phyloP scores from a whole-genome alignment of 2,113 vertebrate genomes.

The Lipotes vexillifer region DNA sequence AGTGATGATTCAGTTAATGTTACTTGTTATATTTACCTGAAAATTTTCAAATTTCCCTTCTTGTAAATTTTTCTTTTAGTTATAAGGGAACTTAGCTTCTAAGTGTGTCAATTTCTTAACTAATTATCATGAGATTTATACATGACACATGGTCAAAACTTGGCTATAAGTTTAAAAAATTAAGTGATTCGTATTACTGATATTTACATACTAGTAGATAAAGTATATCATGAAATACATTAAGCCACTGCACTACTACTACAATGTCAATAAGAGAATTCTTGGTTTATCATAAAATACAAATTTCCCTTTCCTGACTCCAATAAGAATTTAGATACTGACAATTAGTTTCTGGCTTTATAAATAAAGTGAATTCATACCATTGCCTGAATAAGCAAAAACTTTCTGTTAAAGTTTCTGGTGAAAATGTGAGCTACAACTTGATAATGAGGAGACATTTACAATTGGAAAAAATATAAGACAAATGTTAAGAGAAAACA shows the following conservation, averaged over 20 bases:
- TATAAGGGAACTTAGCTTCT: background rate
- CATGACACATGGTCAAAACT: background rate
- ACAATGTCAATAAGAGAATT: background rate
- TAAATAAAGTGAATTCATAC: background rate
- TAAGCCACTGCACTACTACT: background rate
- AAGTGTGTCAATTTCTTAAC: background rate
- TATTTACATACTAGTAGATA: background rate
- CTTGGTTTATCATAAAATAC: background rate
- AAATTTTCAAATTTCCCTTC: background rate
- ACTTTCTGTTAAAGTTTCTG: background rate
- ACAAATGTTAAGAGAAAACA: background rate
- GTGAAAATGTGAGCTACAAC: background rate
- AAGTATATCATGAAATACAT: background rate
- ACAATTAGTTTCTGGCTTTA: background rate
- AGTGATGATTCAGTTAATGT: background rate
- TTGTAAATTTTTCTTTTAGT: background rate
- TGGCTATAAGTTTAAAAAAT: background rate
- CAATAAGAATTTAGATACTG: background rate
- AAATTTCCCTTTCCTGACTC: background rate
- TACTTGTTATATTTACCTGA: background rate
- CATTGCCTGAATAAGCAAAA: background rate
- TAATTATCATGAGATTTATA: background rate
- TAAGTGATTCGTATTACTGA: background rate
- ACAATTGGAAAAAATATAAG: background rate
- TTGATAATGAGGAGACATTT: background rate